Percentiles rank a stretch among this genome's conserved stretches.
These are phyloP conservation scores for Actinia equina DNA, from an alignment of 64 coral and sea anemone species.

Conservation along the genomic window DNA sequence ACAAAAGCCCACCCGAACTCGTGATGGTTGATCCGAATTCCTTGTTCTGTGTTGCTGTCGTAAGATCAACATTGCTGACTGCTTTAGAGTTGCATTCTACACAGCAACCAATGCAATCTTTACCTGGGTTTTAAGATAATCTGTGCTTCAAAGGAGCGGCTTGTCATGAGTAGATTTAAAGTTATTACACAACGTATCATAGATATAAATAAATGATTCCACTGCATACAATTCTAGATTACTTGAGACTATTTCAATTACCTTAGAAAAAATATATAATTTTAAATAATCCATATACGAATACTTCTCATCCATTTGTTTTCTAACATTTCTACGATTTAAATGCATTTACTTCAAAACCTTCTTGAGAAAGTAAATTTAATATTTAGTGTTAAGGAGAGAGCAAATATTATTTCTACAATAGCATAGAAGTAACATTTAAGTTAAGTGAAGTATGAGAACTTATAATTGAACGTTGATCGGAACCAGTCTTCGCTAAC, in stretches of 20 bases:
- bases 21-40: slow-evolving; percentile 6
- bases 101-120: slow-evolving; percentile 20
- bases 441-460: no score
- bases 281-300: not conserved
- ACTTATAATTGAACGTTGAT: no score
- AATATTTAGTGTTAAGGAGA: not conserved
- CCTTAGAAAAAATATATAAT: not conserved
- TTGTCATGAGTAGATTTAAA: slow-evolving; percentile 9
- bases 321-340: not conserved
- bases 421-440: not conserved
- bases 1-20: not conserved
- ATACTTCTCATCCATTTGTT: not conserved
- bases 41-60: not conserved
- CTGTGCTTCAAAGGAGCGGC: not conserved
- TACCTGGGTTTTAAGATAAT: not conserved
- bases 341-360: not conserved
- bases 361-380: not conserved
- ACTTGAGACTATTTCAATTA: slow-evolving; percentile 2
- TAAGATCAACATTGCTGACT: slow-evolving; percentile 13
- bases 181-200: not conserved
- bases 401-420: not conserved
- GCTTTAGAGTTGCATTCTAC: not conserved
- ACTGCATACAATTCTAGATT: not conserved
- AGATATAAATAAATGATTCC: not conserved
- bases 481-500: no score